Conservation (phyloP, 35 echinoderm and acorn worm species). For the Diadema setosum region DNA sequence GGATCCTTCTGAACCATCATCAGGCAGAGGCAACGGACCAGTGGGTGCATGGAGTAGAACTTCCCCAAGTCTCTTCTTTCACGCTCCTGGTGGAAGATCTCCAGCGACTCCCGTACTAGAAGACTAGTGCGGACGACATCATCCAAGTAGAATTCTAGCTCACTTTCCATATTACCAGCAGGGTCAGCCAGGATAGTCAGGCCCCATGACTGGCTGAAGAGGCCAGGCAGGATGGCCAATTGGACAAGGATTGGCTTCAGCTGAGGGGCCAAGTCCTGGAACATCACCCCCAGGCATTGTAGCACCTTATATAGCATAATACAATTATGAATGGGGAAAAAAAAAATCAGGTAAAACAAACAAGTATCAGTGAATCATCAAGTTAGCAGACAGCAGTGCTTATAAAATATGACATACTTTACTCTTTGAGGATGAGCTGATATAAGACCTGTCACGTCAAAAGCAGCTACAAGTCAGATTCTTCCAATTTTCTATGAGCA, state of each 20-base stretch:
- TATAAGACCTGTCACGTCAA: too few species aligned
- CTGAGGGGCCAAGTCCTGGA: conserved; percentile 1
- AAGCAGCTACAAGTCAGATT: too few species aligned
- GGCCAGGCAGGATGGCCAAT: conserved; percentile 30
- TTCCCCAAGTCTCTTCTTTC: not conserved
- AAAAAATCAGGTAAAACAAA: too few species aligned
- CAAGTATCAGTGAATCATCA: too few species aligned
- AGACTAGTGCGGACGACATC: conserved; percentile 9
- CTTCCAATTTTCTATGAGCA: too few species aligned
- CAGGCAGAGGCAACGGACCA: conserved; percentile 28
- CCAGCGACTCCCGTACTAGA: not conserved
- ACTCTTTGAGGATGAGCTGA: too few species aligned
- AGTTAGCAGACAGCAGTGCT: too few species aligned
- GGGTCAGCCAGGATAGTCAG: not conserved
- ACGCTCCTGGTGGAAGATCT: not conserved
- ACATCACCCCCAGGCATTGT: conserved; percentile 1
- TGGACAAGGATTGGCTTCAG: conserved; percentile 11
- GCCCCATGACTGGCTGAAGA: conserved; percentile 19
- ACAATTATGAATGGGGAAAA: not conserved
- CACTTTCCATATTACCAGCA: not conserved
- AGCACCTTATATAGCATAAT: not conserved
- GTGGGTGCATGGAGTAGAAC: conserved; percentile 38
- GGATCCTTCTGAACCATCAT: not conserved
- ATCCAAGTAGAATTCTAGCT: conserved; percentile 11
- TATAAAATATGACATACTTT: too few species aligned